Base-by-base conservation (phyloP, 2,888 invertebrate genomes). In the Mythimna vitellina region DNA sequence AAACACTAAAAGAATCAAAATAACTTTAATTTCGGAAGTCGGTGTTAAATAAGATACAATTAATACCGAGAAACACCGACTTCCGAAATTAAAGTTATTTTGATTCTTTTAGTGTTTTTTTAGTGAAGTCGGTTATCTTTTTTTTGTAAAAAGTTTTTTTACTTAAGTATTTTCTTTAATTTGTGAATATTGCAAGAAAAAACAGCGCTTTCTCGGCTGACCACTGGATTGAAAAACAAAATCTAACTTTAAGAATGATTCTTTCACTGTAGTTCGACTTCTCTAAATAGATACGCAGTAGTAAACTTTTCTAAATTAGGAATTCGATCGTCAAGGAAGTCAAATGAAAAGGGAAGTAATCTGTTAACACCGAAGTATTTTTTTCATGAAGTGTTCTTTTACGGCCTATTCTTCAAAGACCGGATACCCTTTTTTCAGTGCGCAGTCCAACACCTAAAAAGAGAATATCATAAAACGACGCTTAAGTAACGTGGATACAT, bases 321-420 rank as follows among this genome's bases (percentile, higher is more conserved):
- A 46, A 25, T 46, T 25, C 6, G 1, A 38, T 38, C 3, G 20
- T 32, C 14, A 73, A 53, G 73, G 77, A 73, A 72, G 42, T 68
- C 20, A 22, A 2, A 14, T 56, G 51, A 35, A 54, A 72, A 10
- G 25, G 81, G 81, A 81, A 81, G 64, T 56, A 25, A 77, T 70
- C 72, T 46, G 57, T 80, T 73, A 58, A 51, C 70, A 65, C 25
- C 4, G 1, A 46, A 61, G 12, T 65, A 68, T 42, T 7, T 58
- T 14, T 35, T 22, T 17, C 12, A 66, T 17, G 9, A 73, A 51
- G 29, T 61, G 20, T 32, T 54, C 14, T 20, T 67, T 74, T 65
- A 61, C 10, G 53, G n/a, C 14, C 2, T 35, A 5, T 53, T 65
- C 66, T 65, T 74, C 70, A 57, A 76, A 76, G 61, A 58, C 20